Evolutionary conservation across 2,888 invertebrate genomes (phyloP).

Genomic region (Lasioglossum vierecki): DNA sequence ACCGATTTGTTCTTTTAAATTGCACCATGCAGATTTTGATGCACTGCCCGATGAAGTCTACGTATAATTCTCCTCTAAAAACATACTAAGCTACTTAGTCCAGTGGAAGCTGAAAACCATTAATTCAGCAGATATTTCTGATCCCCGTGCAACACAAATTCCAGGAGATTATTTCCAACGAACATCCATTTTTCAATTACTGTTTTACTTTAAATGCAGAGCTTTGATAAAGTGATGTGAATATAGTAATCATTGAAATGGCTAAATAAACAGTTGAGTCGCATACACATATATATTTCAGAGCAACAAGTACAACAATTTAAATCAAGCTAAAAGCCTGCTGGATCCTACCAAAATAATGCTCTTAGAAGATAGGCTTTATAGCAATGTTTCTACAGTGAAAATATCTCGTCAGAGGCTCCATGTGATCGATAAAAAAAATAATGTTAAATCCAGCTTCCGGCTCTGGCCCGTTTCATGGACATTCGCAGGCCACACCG

Average conservation of each 20-base stretch:
- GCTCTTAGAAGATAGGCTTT: background rate
- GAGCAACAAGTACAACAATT: background rate
- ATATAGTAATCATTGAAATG: background rate
- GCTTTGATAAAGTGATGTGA: background rate
- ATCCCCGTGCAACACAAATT: background rate
- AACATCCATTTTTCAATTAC: background rate
- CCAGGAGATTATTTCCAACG: background rate
- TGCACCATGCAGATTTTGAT: background rate
- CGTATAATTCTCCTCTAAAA: background rate
- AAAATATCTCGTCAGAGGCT: background rate
- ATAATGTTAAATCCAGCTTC: background rate
- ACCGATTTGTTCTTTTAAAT: too few species aligned
- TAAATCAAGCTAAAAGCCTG: too few species aligned
- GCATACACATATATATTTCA: background rate
- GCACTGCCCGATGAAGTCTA: background rate
- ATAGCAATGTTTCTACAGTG: background rate
- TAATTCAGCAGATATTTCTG: background rate
- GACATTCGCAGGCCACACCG: slow-evolving; percentile 13
- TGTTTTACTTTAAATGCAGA: background rate
- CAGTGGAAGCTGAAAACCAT: background rate
- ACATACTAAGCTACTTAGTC: background rate
- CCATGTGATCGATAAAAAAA: background rate
- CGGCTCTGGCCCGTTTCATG: background rate
- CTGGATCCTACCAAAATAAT: too few species aligned
- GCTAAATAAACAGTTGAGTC: background rate